phyloP scores from a whole-genome alignment of 2,113 vertebrate genomes.

The Cricetomys ansorgei region DNA sequence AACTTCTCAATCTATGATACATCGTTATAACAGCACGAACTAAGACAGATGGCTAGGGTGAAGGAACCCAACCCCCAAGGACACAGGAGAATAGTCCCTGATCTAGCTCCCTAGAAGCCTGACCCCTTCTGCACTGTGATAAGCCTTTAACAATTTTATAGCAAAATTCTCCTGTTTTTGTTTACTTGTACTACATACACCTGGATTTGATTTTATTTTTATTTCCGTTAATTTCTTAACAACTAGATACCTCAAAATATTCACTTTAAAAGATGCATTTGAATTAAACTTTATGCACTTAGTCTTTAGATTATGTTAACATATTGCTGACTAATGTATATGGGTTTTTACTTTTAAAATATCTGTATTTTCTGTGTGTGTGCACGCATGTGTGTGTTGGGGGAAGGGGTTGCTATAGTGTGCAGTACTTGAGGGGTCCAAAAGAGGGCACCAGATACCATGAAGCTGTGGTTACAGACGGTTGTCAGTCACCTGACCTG shows the following conservation, averaged over 20 bases:
- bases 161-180: background rate
- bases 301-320: background rate
- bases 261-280: background rate
- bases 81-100: background rate
- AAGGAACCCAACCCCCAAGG: background rate
- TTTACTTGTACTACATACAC: background rate
- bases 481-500: too few relatives aligned
- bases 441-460: background rate
- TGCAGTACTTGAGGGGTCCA: background rate
- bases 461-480: background rate
- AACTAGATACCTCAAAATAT: background rate
- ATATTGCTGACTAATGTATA: background rate
- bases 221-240: background rate
- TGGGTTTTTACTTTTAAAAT: background rate
- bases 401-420: accelerated
- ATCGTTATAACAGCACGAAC: background rate
- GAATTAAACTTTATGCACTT: background rate
- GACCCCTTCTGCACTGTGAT: background rate
- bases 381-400: background rate
- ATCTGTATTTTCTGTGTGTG: background rate
- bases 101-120: background rate
- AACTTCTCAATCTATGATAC: background rate
- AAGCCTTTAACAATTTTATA: background rate
- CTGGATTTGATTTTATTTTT: background rate
- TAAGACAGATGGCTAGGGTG: background rate